phyloP scores from a whole-genome alignment of 2,888 invertebrate genomes.

The Flabesymbios commensalis region DNA sequence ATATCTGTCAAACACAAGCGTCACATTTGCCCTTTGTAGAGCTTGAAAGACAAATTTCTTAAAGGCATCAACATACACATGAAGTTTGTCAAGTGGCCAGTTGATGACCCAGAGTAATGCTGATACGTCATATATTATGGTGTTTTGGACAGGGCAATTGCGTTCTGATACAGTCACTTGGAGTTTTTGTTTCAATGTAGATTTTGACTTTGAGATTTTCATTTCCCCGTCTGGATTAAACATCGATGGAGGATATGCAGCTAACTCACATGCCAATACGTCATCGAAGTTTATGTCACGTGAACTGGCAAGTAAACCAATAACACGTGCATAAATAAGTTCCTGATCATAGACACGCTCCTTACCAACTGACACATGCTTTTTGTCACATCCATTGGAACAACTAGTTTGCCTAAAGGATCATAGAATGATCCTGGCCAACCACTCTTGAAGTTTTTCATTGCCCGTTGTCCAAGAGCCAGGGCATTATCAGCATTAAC shows the following conservation, averaged over 20 bases:
- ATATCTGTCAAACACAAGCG: constrained; percentile 13
- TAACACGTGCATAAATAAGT: constrained; percentile 13
- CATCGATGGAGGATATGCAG: constrained; percentile 22
- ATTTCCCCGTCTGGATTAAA: constrained; percentile 17
- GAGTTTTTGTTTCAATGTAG: constrained; percentile 7
- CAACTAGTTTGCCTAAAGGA: background rate
- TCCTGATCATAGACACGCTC: constrained; percentile 12
- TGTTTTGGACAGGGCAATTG: constrained; percentile 5
- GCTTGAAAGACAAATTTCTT: constrained; percentile 5
- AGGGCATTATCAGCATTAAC: constrained; percentile 8
- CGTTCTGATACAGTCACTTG: constrained; percentile 11
- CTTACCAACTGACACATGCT: constrained; percentile 8
- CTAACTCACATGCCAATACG: constrained; percentile 17
- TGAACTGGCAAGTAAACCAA: constrained; percentile 11
- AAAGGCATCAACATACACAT: constrained; percentile 13
- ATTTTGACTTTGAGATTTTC: constrained; percentile 5
- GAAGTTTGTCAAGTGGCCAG: constrained; percentile 6
- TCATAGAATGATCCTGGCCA: constrained; percentile 13
- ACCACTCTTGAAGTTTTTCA: constrained; percentile 1
- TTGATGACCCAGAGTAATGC: constrained; percentile 12
- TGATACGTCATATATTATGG: constrained; percentile 10
- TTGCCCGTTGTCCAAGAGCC: constrained; percentile 1
- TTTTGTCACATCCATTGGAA: constrained; percentile 10
- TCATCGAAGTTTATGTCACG: constrained; percentile 14
- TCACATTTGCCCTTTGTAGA: constrained; percentile 4